Evolutionary conservation across 2,113 vertebrate genomes (phyloP), one percentile per base, ranked within the genome.

Genomic region (Oxyruncus cristatus): DNA sequence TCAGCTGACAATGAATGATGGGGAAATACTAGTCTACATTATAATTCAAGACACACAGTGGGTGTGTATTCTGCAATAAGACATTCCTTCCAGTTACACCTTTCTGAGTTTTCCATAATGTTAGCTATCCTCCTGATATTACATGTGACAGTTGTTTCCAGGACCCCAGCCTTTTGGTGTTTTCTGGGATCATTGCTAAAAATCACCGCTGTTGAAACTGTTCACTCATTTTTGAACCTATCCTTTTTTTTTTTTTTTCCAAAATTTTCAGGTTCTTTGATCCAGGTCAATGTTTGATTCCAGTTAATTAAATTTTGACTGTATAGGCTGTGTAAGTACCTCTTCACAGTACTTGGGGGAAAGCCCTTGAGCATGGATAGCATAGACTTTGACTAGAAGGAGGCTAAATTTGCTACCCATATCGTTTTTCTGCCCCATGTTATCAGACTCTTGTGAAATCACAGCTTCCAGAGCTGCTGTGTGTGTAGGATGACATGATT

Each of bases 31-130:
- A 23, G 30, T 33, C 33, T 73, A 7, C 9, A 85, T 50, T 73
- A 21, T 11, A 73, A 62, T 0, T 1, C 11, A 35, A 50, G 30
- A 41, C 8, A 68, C 37, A 28, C 2, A 2, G 17, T 4, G 5
- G 7, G 5, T 72, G 6, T 56, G 3, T 70, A 65, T 68, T 80
- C 44, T 61, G 44, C 73, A 76, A 65, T 6, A 13, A 92, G 41
- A 47, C 20, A 17, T 73, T 63, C 42, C 39, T 82, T 83, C 44
- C 53, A 41, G 21, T 41, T 63, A 35, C 2, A 28, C 14, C 33
- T 67, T 72, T 44, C 56, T 80, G 47, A n/a, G 44, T 68, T 77
- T 70, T 81, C 37, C 55, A 32, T 44, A 76, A 52, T 10, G 26
- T 24, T 47, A 75, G 41, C 49, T 56, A 39, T 61, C n/a, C 33